These are phyloP conservation scores for Neoitamus cyanurus DNA, from an alignment of 2,888 invertebrate genomes.

Conservation along the genomic window DNA sequence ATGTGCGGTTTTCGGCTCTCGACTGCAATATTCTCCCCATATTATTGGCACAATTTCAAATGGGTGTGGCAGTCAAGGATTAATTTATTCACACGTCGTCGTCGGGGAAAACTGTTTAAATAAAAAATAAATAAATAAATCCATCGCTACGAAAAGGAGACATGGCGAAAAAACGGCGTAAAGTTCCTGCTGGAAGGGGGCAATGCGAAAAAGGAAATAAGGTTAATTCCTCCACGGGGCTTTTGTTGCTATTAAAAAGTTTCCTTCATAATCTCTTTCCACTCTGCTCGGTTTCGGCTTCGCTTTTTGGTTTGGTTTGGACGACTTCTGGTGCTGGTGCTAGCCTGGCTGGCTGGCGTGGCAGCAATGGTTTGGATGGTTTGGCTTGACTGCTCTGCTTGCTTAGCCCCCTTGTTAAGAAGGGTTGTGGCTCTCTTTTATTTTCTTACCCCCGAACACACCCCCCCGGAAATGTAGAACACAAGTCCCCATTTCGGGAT, in stretches of 20 bases:
- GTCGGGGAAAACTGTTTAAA: no score
- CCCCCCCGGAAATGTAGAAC: neutral
- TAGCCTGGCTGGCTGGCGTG: neutral
- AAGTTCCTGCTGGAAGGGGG: neutral
- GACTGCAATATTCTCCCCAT: constrained; percentile 18
- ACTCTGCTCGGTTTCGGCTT: neutral
- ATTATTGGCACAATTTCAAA: constrained; percentile 44
- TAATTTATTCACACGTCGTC: constrained; percentile 17
- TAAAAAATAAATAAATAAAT: neutral
- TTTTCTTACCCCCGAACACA: neutral
- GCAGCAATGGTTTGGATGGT: neutral
- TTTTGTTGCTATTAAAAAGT: constrained; percentile 5
- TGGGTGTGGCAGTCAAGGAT: constrained; percentile 35
- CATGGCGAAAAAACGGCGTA: neutral
- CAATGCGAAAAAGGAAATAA: neutral
- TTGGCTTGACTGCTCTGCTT: neutral
- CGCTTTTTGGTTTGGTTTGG: neutral
- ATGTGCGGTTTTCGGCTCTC: constrained; percentile 26
- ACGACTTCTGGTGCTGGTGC: neutral
- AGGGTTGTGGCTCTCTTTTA: neutral
- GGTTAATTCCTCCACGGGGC: neutral
- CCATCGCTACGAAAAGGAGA: neutral
- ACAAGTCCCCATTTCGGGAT: neutral
- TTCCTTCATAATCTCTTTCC: neutral
- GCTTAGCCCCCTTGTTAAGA: neutral